Conservation (phyloP, 2,888 invertebrate species). For the Eilema griseolum region DNA sequence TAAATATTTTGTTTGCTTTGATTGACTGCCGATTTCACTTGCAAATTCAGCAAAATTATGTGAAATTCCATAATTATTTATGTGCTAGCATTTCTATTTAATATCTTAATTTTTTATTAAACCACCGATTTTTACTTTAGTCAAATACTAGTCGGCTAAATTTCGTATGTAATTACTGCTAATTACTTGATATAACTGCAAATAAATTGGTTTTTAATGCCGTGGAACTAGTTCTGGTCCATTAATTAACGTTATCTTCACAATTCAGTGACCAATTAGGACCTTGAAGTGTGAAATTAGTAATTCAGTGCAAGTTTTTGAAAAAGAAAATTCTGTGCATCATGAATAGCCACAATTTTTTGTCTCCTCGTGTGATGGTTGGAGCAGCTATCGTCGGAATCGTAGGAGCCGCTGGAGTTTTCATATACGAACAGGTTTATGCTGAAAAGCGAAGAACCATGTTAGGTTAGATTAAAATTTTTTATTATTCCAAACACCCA, state of each 20-base stretch:
- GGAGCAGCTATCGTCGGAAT: constrained; percentile 83
- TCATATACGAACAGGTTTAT: constrained; percentile 82
- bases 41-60: constrained; percentile 37
- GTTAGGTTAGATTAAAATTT: constrained; percentile 62
- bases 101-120: constrained; percentile 15
- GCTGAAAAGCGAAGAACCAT: constrained; percentile 80
- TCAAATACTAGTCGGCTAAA: constrained; percentile 13
- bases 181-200: constrained; percentile 19
- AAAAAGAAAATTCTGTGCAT: constrained; percentile 13
- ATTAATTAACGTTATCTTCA: constrained; percentile 22
- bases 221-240: constrained; percentile 25
- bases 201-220: constrained; percentile 21
- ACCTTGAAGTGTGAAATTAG: constrained; percentile 12
- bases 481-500: background rate
- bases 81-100: constrained; percentile 17
- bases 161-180: constrained; percentile 19
- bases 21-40: constrained; percentile 47
- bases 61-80: constrained; percentile 31
- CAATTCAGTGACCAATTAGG: constrained; percentile 21
- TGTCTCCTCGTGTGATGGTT: constrained; percentile 74
- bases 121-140: background rate
- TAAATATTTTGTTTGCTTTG: constrained; percentile 51
- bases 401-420: constrained; percentile 82
- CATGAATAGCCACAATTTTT: constrained; percentile 53
- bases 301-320: constrained; percentile 11